Conservation (phyloP, 2,113 vertebrate species). For the Mastomys coucha region DNA sequence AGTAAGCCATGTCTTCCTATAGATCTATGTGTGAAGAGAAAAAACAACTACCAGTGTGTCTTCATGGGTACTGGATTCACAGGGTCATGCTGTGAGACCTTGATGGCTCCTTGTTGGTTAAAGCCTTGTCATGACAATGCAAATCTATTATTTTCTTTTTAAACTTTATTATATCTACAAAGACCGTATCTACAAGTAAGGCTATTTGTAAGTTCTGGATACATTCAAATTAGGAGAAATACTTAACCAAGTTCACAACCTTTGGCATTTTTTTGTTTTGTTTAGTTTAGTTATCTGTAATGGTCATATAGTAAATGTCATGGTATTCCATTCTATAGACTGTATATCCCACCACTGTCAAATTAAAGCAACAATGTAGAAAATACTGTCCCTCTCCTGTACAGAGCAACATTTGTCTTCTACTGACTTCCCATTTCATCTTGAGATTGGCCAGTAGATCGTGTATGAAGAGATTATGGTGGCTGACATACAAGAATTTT, state of each 20-base stretch:
- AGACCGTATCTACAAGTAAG: background rate
- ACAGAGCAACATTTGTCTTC: too few relatives aligned
- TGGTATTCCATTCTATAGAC: too few relatives aligned
- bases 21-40: too few relatives aligned
- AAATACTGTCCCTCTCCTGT: background rate
- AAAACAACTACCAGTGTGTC: too few relatives aligned
- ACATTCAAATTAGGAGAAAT: background rate
- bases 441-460: background rate
- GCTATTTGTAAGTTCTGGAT: background rate
- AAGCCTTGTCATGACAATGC: too few relatives aligned
- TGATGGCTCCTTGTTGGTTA: too few relatives aligned
- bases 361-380: background rate
- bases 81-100: too few relatives aligned
- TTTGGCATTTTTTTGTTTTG: too few relatives aligned
- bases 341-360: background rate
- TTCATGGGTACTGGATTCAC: too few relatives aligned
- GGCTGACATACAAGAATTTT: background rate
- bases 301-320: background rate
- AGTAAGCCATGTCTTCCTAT: too few relatives aligned
- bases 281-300: background rate
- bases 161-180: background rate
- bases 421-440: background rate
- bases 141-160: background rate
- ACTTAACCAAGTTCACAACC: background rate
- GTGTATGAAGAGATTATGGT: background rate